Conservation (phyloP, 2,888 invertebrate species). For the Agriopis aurantiaria region DNA sequence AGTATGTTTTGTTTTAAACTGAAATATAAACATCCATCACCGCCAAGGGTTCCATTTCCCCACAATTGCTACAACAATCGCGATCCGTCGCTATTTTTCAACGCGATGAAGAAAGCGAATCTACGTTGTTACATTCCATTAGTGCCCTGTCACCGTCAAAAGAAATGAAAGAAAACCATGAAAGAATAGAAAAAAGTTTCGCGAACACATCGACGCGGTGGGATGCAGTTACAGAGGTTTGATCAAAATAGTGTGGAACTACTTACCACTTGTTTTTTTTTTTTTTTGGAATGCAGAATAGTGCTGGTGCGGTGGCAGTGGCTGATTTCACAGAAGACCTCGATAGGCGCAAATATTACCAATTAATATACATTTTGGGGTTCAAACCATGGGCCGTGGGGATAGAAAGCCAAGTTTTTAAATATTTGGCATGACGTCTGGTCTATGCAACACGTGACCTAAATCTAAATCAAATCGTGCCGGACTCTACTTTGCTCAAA, state of each 20-base stretch:
- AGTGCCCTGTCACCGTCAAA: conserved; percentile 76
- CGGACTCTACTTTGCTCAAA: no score
- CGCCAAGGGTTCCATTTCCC: conserved; percentile 22
- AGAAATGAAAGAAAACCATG: conserved; percentile 56
- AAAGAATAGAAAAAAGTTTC: conserved; percentile 52
- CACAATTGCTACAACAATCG: conserved; percentile 46
- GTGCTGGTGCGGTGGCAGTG: no score
- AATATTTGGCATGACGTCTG: no score
- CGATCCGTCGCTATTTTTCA: conserved; percentile 66
- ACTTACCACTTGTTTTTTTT: background rate
- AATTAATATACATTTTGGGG: no score
- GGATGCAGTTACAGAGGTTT: conserved; percentile 50
- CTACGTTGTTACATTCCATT: conserved; percentile 76
- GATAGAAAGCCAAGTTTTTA: no score
- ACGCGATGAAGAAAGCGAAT: conserved; percentile 62
- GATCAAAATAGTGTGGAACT: conserved; percentile 16
- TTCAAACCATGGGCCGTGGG: no score
- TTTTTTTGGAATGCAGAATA: no score
- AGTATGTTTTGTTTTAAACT: conserved; percentile 2
- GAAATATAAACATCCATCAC: conserved; percentile 25
- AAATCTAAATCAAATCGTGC: no score
- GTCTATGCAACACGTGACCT: no score
- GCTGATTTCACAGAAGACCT: no score
- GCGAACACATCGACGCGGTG: conserved; percentile 47
- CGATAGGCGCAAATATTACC: no score